Conservation (phyloP, 2,888 invertebrate genomes). For the Tigriopus californicus region DNA sequence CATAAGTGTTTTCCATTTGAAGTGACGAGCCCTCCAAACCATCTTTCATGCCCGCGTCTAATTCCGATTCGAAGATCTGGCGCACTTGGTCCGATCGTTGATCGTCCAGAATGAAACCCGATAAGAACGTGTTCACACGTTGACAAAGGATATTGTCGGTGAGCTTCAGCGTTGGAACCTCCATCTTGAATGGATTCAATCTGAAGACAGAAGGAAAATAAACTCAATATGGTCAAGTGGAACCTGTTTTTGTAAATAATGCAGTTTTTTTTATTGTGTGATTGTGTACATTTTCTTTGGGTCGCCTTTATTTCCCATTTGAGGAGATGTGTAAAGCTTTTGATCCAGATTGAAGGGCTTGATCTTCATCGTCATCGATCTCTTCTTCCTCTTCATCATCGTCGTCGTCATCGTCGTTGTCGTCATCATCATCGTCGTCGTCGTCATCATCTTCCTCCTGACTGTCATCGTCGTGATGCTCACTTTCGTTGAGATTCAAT, state of each 20-base stretch:
- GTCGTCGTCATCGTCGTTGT: conserved; percentile 15
- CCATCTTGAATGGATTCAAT: background rate
- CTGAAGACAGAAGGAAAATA: too few species aligned
- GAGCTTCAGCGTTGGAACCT: background rate
- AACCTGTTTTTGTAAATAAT: too few species aligned
- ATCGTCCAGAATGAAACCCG: background rate
- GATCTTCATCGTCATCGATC: conserved; percentile 16
- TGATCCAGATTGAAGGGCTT: background rate
- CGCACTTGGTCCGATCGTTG: background rate
- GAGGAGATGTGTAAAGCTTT: background rate
- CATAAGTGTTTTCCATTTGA: conserved; percentile 57
- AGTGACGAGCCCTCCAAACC: conserved; percentile 34
- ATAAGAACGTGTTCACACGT: background rate
- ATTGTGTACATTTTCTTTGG: too few species aligned
- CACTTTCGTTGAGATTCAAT: background rate
- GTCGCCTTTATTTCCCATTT: too few species aligned
- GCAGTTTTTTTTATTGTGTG: too few species aligned
- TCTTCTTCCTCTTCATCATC: conserved; percentile 8
- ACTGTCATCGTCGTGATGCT: background rate
- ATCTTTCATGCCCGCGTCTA: conserved; percentile 6
- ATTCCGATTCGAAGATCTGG: background rate
- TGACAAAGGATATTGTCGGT: background rate
- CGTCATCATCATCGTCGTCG: conserved; percentile 10
- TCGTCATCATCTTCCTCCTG: conserved; percentile 7
- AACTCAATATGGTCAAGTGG: too few species aligned